These are phyloP conservation scores for Aplodontia rufa DNA, from an alignment of 2,113 vertebrate genomes.

Conservation along the genomic window DNA sequence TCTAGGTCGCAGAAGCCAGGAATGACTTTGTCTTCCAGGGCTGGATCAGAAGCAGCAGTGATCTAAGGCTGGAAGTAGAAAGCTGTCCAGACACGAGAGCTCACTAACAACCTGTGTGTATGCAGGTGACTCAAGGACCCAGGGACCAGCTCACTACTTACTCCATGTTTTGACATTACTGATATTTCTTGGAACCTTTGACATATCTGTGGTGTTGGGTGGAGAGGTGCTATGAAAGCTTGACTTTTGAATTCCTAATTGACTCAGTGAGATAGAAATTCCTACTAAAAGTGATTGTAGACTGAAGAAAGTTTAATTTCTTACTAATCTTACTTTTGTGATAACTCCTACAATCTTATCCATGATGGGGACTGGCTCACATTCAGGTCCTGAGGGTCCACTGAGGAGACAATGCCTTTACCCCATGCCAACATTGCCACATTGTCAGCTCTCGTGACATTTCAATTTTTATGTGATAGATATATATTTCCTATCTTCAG, in stretches of 20 bases:
- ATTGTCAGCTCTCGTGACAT: background rate
- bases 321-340: background rate
- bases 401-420: background rate
- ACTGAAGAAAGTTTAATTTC: background rate
- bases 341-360: background rate
- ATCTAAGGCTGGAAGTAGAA: background rate
- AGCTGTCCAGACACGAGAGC: background rate
- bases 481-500: background rate
- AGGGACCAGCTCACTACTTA: background rate
- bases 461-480: background rate
- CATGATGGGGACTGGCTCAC: background rate
- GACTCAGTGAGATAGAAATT: background rate
- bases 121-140: background rate
- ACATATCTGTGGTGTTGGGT: background rate
- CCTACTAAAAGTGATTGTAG: background rate
- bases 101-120: background rate
- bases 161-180: background rate
- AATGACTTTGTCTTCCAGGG: background rate
- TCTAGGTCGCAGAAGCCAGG: background rate
- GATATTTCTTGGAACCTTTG: background rate
- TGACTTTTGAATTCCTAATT: background rate
- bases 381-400: background rate
- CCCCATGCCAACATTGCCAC: background rate
- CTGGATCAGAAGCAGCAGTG: background rate
- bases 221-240: background rate